Conservation (phyloP, 1,140 invertebrate genomes). For the Trichonephila inaurata region DNA sequence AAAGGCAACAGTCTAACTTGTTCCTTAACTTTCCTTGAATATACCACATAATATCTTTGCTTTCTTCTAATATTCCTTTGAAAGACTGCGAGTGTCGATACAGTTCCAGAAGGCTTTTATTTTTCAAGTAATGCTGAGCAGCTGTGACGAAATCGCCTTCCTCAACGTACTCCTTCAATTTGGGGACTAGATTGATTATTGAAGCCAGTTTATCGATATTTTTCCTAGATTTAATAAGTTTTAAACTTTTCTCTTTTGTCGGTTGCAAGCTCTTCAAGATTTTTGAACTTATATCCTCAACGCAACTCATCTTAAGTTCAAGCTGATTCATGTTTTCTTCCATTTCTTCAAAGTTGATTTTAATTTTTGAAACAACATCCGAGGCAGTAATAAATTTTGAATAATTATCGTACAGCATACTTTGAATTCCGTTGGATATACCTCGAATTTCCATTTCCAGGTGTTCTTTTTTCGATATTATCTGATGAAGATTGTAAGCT, state of each 20-base stretch:
- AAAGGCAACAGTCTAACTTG: slow-evolving; percentile 7
- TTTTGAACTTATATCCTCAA: background rate
- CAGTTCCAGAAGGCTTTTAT: background rate
- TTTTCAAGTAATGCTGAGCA: slow-evolving; percentile 1
- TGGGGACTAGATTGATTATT: background rate
- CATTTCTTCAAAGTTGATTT: background rate
- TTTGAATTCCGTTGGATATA: slow-evolving; percentile 10
- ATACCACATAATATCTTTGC: background rate
- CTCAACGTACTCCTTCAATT: background rate
- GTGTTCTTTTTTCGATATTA: slow-evolving; percentile 12
- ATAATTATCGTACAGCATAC: slow-evolving; percentile 54
- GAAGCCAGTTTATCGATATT: background rate
- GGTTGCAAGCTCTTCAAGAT: slow-evolving; percentile 32
- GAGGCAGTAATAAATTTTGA: slow-evolving; percentile 14
- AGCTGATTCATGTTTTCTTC: background rate
- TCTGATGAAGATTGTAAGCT: background rate
- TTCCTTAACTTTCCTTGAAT: slow-evolving; percentile 6
- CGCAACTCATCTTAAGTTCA: background rate
- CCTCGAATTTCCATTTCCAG: slow-evolving; percentile 36
- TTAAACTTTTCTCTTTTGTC: background rate
- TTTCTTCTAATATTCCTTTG: slow-evolving; percentile 22
- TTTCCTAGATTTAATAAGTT: slow-evolving; percentile 20
- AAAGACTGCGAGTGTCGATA: background rate
- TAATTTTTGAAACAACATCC: slow-evolving; percentile 17
- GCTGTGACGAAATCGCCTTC: background rate